These are phyloP conservation scores for Metopolophium dirhodum DNA, from an alignment of 1,140 invertebrate species.

Conservation along the genomic window DNA sequence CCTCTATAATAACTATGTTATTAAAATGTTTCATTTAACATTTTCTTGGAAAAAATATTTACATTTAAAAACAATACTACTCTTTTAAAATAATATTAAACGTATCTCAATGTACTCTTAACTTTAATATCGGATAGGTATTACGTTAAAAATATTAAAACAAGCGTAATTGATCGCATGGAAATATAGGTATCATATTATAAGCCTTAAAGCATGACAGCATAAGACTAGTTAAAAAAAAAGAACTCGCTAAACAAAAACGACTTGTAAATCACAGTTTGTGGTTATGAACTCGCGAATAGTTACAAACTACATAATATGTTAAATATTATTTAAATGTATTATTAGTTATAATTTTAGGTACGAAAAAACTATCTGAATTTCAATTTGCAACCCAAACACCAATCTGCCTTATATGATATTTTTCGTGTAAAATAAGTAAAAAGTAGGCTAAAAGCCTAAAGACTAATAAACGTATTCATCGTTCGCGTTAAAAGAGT, in stretches of 20 bases:
- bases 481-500: not conserved
- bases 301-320: not conserved
- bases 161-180: not conserved
- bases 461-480: not conserved
- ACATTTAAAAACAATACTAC: not conserved
- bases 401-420: not conserved
- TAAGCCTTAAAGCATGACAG: not conserved
- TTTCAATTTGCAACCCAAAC: not conserved
- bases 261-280: not conserved
- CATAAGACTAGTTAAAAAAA: not conserved
- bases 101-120: not conserved
- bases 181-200: not conserved
- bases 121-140: not conserved
- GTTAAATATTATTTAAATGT: not conserved
- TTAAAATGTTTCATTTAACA: not conserved
- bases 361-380: not conserved
- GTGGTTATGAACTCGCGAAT: not conserved
- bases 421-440: not conserved
- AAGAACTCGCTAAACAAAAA: not conserved
- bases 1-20: not conserved
- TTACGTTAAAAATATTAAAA: not conserved
- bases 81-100: no score
- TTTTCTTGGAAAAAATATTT: not conserved
- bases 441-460: not conserved
- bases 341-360: not conserved